Evolutionary conservation across 2,113 vertebrate species (phyloP).

Genomic region (Oryzias melastigma): DNA sequence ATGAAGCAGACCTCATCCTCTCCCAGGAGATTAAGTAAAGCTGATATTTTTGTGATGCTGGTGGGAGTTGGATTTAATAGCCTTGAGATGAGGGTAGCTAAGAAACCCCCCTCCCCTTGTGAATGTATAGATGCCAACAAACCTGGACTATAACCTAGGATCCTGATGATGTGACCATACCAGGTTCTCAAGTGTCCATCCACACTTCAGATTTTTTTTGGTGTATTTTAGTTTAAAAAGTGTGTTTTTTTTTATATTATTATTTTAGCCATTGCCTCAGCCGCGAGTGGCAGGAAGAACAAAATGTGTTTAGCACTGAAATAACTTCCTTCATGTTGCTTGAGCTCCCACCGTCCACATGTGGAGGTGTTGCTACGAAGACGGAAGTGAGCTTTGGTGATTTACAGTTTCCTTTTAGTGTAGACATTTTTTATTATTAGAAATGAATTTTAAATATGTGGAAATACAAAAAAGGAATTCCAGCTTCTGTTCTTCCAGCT

Average conservation of each 20-base stretch:
- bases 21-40: conserved; percentile 45
- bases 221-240: neutral
- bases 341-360: conserved; percentile 23
- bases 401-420: too few species aligned
- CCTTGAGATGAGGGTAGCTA: too few species aligned
- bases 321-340: conserved; percentile 43
- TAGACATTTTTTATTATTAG: too few species aligned
- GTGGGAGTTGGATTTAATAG: conserved; percentile 26
- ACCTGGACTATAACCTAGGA: too few species aligned
- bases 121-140: neutral
- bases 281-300: conserved; percentile 28
- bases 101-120: neutral
- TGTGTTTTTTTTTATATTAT: neutral
- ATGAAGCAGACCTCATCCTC: conserved; percentile 48
- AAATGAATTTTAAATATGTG: too few species aligned
- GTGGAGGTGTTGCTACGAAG: conserved; percentile 4
- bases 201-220: neutral
- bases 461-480: too few species aligned
- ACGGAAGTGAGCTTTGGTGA: too few species aligned
- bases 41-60: conserved; percentile 5
- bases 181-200: neutral
- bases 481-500: too few species aligned
- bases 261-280: conserved; percentile 1
- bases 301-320: conserved; percentile 26
- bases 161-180: neutral